Percentiles rank a stretch among this genome's conserved stretches.
Evolutionary conservation across 1,140 invertebrate genomes (phyloP).

Genomic region (Zaprionus nigranus): DNA sequence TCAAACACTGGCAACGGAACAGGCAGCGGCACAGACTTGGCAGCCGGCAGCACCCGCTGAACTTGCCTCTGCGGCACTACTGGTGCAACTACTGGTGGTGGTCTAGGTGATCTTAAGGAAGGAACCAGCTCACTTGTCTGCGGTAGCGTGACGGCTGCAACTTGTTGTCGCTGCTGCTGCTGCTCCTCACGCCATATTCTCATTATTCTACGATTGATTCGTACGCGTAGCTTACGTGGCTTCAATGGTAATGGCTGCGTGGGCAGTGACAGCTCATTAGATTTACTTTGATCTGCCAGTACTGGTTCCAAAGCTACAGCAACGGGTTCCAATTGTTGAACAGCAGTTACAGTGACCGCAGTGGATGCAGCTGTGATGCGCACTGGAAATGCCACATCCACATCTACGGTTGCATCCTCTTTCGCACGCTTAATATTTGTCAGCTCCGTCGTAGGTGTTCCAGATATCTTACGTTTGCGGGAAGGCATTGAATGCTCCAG

Average conservation of each 20-base stretch:
- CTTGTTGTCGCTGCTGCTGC: neutral
- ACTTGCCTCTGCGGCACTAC: neutral
- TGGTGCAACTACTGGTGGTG: neutral
- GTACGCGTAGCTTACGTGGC: conserved; percentile 35
- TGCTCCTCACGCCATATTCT: conserved; percentile 24
- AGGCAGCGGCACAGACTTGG: conserved; percentile 28
- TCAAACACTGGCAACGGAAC: conserved; percentile 45
- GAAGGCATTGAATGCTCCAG: neutral
- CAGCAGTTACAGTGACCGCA: neutral
- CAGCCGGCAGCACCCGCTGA: neutral
- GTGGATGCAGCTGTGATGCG: conserved; percentile 51
- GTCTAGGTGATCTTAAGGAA: neutral
- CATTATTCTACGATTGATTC: conserved; percentile 36
- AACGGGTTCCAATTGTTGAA: neutral
- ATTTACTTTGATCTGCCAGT: neutral
- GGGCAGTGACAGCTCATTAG: conserved; percentile 1
- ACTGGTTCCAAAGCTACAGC: neutral
- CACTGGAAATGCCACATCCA: conserved; percentile 50
- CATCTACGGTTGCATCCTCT: neutral
- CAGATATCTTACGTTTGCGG: conserved; percentile 28
- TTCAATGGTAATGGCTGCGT: conserved; percentile 9
- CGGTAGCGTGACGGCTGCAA: neutral
- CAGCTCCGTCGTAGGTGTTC: neutral
- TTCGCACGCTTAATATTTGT: neutral
- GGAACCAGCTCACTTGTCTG: no score